phyloP scores from a whole-genome alignment of 2,113 vertebrate genomes.

The Hiodon alosoides region DNA sequence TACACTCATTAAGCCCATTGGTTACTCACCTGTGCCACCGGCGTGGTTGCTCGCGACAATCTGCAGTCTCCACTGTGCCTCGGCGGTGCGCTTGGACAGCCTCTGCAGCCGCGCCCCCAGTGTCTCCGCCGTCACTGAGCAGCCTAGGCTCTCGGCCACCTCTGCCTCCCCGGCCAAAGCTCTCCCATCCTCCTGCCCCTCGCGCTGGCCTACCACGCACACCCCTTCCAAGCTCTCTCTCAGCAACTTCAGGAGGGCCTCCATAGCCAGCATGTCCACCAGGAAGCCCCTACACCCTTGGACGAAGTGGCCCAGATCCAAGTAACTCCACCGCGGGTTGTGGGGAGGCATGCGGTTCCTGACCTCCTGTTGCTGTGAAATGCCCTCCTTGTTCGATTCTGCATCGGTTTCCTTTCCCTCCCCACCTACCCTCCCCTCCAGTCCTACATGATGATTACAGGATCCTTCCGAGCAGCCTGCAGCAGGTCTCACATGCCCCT shows the following conservation, averaged over 20 bases:
- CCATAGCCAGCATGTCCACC: constrained; percentile 69
- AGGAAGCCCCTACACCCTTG: constrained; percentile 73
- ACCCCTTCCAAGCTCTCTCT: constrained; percentile 78
- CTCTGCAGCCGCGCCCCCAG: constrained; percentile 69
- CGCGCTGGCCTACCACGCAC: constrained; percentile 61
- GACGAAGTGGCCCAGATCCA: constrained; percentile 74
- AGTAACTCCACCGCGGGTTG: constrained; percentile 32
- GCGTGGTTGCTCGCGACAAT: constrained; percentile 79
- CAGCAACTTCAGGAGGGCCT: constrained; percentile 78
- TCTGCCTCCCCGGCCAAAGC: constrained; percentile 52
- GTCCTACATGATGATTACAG: not conserved
- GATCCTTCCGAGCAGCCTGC: not conserved
- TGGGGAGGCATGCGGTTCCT: not conserved
- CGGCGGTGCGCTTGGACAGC: constrained; percentile 83
- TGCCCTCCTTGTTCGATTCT: not conserved
- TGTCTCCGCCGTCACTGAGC: constrained; percentile 64
- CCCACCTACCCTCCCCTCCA: not conserved
- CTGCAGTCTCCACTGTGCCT: constrained; percentile 91
- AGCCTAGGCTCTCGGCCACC: constrained; percentile 63
- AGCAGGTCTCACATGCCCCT: not conserved
- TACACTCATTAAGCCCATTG: too few species aligned
- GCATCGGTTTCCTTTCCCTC: not conserved
- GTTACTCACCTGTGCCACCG: constrained; percentile 58
- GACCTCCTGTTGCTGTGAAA: constrained; percentile 26
- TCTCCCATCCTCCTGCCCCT: constrained; percentile 53